A percentile compares a stretch with the other conserved stretches of the same genome.
Evolutionary conservation across 2,113 vertebrate genomes (phyloP).

Genomic region (Dicrurus megarhynchus): DNA sequence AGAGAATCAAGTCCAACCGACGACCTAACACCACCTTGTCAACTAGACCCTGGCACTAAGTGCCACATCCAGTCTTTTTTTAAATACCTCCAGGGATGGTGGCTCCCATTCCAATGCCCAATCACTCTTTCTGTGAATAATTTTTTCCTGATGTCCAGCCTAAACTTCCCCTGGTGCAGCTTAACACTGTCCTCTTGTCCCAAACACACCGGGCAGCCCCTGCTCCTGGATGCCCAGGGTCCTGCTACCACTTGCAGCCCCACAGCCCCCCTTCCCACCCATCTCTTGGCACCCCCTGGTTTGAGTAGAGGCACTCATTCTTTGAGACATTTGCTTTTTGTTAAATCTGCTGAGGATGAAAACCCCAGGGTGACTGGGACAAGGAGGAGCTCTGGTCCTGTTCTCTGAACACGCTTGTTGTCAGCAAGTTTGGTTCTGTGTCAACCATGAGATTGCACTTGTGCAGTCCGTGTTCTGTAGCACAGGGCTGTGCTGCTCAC

Average conservation of each 20-base stretch:
- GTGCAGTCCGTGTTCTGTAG: rapidly evolving
- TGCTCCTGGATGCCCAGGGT: neutral
- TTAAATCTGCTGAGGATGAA: neutral
- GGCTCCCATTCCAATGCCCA: neutral
- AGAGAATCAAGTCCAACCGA: neutral
- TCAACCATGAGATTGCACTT: neutral
- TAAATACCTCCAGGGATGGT: rapidly evolving
- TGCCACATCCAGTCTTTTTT: neutral
- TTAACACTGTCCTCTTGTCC: neutral
- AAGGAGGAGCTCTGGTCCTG: neutral
- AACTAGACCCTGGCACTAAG: neutral
- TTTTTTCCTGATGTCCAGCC: neutral
- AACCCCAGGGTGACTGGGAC: neutral
- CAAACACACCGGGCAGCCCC: neutral
- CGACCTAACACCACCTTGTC: neutral
- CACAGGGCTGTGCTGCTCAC: neutral
- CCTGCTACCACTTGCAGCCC: neutral
- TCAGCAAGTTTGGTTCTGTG: rapidly evolving
- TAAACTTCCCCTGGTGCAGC: neutral
- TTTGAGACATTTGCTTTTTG: neutral
- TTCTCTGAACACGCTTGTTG: rapidly evolving
- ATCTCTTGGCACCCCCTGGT: rapidly evolving
- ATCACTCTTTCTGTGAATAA: neutral
- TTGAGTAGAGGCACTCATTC: neutral
- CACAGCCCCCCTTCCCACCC: rapidly evolving